These are phyloP conservation scores for Tubulanus polymorphus DNA, from an alignment of 2,888 invertebrate species.

Conservation along the genomic window DNA sequence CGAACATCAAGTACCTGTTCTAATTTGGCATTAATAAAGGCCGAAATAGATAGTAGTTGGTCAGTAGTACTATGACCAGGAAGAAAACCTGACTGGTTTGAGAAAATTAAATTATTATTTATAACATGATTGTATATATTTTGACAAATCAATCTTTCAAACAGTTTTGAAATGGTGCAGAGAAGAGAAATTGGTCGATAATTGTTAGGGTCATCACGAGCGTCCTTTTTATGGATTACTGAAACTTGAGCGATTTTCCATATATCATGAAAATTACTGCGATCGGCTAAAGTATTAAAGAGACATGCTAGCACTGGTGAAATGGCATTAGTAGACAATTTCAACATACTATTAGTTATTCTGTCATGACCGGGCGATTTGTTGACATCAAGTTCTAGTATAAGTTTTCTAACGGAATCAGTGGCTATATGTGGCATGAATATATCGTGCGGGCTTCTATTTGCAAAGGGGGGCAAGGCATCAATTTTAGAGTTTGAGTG, in stretches of 20 bases:
- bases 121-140: neutral
- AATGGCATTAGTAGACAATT: neutral
- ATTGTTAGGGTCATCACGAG: neutral
- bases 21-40: neutral
- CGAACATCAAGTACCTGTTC: neutral
- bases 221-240: neutral
- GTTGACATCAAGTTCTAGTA: neutral
- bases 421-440: too few relatives aligned
- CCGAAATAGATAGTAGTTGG: neutral
- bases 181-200: neutral
- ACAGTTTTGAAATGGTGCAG: neutral
- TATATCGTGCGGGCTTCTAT: too few relatives aligned
- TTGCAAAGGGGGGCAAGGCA: too few relatives aligned
- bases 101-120: neutral
- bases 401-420: neutral
- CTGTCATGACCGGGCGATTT: neutral
- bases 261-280: neutral
- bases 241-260: neutral
- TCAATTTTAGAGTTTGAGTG: too few relatives aligned
- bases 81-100: neutral
- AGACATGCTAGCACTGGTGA: neutral
- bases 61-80: neutral
- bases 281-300: neutral
- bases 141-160: neutral
- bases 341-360: neutral